Evolutionary conservation across 1,140 invertebrate genomes (phyloP).

Genomic region (Hycleus phaleratus): DNA sequence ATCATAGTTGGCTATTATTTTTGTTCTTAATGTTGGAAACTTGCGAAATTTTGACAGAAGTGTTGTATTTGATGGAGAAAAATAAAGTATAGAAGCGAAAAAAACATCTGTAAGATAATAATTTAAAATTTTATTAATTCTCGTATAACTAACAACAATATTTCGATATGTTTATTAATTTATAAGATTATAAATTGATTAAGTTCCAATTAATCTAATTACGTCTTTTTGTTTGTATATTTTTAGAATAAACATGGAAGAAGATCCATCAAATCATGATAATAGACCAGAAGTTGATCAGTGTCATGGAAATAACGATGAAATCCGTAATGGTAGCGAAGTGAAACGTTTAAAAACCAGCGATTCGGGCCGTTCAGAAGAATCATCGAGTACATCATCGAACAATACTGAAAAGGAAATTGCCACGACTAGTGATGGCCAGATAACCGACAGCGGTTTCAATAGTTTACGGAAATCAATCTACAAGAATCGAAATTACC

Average conservation of each 20-base stretch:
- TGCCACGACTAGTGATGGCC: constrained; percentile 25
- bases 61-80: too few species aligned
- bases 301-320: not conserved
- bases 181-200: too few species aligned
- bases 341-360: constrained; percentile 31
- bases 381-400: constrained; percentile 19
- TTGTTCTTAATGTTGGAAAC: too few species aligned
- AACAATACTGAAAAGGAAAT: constrained; percentile 26
- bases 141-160: too few species aligned
- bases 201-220: not conserved
- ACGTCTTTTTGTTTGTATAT: constrained; percentile 21
- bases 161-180: too few species aligned
- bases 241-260: constrained; percentile 36
- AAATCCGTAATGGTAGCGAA: constrained; percentile 18
- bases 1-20: too few species aligned
- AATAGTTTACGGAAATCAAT: not conserved
- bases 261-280: constrained; percentile 29
- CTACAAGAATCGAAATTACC: constrained; percentile 23
- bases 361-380: constrained; percentile 22
- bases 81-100: too few species aligned
- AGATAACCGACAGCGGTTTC: constrained; percentile 15
- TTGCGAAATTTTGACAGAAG: too few species aligned
- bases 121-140: too few species aligned
- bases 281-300: constrained; percentile 8
- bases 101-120: too few species aligned